These are phyloP conservation scores for Ypsolopha sequella DNA, from an alignment of 2,888 invertebrate species.

Conservation along the genomic window DNA sequence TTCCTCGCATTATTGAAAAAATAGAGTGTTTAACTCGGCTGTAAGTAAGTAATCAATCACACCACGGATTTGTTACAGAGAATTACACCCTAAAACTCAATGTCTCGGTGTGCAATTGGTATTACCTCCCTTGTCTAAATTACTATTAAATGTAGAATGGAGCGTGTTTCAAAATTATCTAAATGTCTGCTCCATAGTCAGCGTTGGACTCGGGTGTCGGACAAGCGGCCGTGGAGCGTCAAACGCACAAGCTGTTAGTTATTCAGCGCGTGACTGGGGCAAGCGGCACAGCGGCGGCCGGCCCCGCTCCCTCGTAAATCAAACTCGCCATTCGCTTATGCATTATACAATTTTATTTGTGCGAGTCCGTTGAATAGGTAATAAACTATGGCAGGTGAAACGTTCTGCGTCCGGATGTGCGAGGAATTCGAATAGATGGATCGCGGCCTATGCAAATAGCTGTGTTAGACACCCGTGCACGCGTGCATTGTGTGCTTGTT, in stretches of 20 bases:
- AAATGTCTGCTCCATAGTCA: not conserved
- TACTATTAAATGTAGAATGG: too few relatives aligned
- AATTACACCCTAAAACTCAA: too few relatives aligned
- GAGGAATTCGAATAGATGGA: constrained; percentile 37
- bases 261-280: constrained; percentile 55
- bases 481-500: not conserved
- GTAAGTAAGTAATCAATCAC: too few relatives aligned
- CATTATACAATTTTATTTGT: constrained; percentile 73
- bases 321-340: constrained; percentile 69
- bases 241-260: constrained; percentile 37
- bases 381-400: constrained; percentile 68
- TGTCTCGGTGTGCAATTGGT: too few relatives aligned
- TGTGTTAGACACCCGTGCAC: not conserved
- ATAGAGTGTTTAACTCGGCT: too few relatives aligned
- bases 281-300: constrained; percentile 25
- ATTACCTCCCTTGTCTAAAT: too few relatives aligned
- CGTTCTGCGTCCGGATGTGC: constrained; percentile 49
- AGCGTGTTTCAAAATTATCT: not conserved
- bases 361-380: constrained; percentile 68
- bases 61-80: too few relatives aligned
- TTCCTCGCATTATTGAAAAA: too few relatives aligned
- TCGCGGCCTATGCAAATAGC: constrained; percentile 38
- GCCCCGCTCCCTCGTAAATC: constrained; percentile 57
- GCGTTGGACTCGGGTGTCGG: not conserved
- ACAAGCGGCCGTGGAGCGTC: not conserved